These are phyloP conservation scores for Lepidonotus clava DNA, from an alignment of 2,888 invertebrate genomes.

Conservation along the genomic window DNA sequence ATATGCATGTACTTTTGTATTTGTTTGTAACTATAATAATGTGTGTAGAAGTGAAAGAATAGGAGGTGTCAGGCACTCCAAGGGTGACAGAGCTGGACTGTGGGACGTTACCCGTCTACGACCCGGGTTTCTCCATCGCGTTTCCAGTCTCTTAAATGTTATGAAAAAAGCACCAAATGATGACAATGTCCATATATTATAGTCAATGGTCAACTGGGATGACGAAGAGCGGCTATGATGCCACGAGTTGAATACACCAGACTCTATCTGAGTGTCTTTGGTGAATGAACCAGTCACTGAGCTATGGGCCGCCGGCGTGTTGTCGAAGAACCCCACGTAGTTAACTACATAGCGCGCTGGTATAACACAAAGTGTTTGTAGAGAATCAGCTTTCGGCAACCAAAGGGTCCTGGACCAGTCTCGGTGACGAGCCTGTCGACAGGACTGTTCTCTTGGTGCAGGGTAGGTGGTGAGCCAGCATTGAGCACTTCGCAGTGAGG, in stretches of 20 bases:
- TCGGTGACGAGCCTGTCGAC: too few relatives aligned
- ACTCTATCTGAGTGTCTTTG: too few relatives aligned
- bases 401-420: too few relatives aligned
- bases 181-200: conserved; percentile 27
- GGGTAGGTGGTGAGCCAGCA: too few relatives aligned
- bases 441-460: too few relatives aligned
- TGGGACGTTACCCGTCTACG: background rate
- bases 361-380: too few relatives aligned
- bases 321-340: too few relatives aligned
- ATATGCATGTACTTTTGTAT: conserved; percentile 40
- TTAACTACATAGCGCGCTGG: too few relatives aligned
- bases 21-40: conserved; percentile 42
- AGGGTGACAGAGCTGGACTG: conserved; percentile 24
- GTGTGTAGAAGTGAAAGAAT: conserved; percentile 20
- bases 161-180: conserved; percentile 43
- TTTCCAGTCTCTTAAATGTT: conserved; percentile 34
- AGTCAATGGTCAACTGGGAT: conserved; percentile 11
- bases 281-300: too few relatives aligned
- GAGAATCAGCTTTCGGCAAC: too few relatives aligned
- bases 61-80: conserved; percentile 36
- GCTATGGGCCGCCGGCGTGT: too few relatives aligned
- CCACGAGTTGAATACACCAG: background rate
- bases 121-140: background rate
- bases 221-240: background rate
- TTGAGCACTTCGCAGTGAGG: too few relatives aligned